These are phyloP conservation scores for Lordiphosa fenestrarum DNA, from an alignment of 2,888 invertebrate species.

Conservation along the genomic window DNA sequence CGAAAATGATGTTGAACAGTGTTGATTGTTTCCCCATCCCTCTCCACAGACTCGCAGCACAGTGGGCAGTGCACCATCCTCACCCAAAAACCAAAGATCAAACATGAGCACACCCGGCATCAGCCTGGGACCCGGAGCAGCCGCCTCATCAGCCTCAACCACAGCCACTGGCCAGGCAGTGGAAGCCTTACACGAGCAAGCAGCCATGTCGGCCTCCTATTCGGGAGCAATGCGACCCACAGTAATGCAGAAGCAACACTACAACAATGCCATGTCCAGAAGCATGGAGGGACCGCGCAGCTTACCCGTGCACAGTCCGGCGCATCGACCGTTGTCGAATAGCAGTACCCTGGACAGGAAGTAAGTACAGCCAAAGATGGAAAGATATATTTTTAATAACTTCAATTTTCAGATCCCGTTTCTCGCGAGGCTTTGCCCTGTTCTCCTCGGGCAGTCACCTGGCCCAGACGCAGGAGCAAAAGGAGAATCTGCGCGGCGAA, in stretches of 20 bases:
- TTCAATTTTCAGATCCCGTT: slow-evolving; percentile 81
- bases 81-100: slow-evolving; percentile 81
- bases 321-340: slow-evolving; percentile 78
- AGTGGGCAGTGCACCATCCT: slow-evolving; percentile 85
- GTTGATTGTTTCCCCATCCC: too few species aligned
- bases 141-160: slow-evolving; percentile 59
- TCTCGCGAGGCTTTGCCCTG: slow-evolving; percentile 83
- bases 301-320: slow-evolving; percentile 81
- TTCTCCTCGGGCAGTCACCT: slow-evolving; percentile 81
- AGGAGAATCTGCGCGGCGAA: slow-evolving; percentile 86
- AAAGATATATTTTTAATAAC: too few species aligned
- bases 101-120: slow-evolving; percentile 80
- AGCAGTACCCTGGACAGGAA: slow-evolving; percentile 82
- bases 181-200: slow-evolving; percentile 74
- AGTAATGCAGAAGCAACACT: slow-evolving; percentile 56
- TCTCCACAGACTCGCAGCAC: slow-evolving; percentile 78
- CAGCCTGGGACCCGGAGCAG: slow-evolving; percentile 57
- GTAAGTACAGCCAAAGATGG: slow-evolving; percentile 72
- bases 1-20: too few species aligned
- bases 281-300: slow-evolving; percentile 84
- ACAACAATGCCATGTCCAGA: slow-evolving; percentile 82
- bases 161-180: slow-evolving; percentile 80
- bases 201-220: slow-evolving; percentile 72
- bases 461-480: slow-evolving; percentile 79
- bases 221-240: slow-evolving; percentile 52